A percentile compares a stretch with the other conserved stretches of the same genome.
Conservation (phyloP, 1,140 invertebrate species). For the Anastrepha ludens region DNA sequence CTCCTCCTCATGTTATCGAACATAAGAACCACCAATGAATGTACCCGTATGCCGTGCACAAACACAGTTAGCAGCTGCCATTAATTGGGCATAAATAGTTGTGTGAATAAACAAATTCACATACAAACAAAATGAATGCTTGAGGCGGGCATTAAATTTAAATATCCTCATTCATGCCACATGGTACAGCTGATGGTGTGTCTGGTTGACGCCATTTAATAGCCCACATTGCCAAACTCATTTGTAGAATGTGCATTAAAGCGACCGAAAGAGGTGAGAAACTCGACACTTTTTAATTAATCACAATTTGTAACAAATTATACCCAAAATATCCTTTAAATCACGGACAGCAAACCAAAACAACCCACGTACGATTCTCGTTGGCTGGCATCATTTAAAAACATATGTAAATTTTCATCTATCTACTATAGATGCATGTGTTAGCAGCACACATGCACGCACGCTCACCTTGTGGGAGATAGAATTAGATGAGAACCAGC, state of each 20-base stretch:
- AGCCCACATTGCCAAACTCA: neutral
- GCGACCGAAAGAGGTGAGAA: neutral
- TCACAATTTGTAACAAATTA: slow-evolving; percentile 54
- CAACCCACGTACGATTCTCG: neutral
- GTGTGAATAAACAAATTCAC: neutral
- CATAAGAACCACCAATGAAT: too few species aligned
- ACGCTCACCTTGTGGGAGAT: too few species aligned
- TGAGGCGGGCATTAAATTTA: neutral
- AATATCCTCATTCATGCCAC: neutral
- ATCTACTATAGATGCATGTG: too few species aligned
- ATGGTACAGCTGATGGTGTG: neutral
- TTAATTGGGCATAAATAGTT: neutral
- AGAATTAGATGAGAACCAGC: too few species aligned
- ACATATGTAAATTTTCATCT: neutral
- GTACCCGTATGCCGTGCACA: too few species aligned
- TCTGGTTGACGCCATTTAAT: neutral
- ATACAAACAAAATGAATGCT: neutral
- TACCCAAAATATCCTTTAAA: slow-evolving; percentile 19
- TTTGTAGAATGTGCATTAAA: neutral
- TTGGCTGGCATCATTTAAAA: neutral
- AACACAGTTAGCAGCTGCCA: neutral
- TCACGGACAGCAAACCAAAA: neutral
- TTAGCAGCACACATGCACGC: too few species aligned
- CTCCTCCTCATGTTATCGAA: too few species aligned
- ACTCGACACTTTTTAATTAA: slow-evolving; percentile 54